Evolutionary conservation across 2,888 invertebrate genomes (phyloP), one percentile per base, ranked within the genome.

Genomic region (Thereva nobilitata): DNA sequence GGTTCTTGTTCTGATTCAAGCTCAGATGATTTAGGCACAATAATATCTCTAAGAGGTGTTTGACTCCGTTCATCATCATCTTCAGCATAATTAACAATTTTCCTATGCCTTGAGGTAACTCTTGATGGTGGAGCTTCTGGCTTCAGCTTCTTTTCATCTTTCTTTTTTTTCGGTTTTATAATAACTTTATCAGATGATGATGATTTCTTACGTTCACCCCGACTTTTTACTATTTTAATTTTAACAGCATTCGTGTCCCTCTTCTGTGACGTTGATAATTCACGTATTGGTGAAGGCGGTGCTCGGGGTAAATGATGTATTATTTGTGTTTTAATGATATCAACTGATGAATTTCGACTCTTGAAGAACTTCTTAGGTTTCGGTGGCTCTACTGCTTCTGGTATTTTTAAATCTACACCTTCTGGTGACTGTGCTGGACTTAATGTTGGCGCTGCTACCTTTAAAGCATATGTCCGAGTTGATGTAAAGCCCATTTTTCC

Each of bases 401-500:
- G 52, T 35, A 54, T 44, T n/a, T 34, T 42, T n/a, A 23, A 7
- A 38, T 67, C 64, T n/a, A 42, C 61, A 42, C 49, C 59, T 54
- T 71, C 74, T 7, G 75, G 73, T 69, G 75, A 73, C 38, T 44
- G 40, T 64, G 45, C 53, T 5, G 76, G 76, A 68, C 75, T 76
- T 42, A 71, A 49, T 2, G 68, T 41, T 1, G 77, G 75, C 54
- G 78, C 77, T 54, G 78, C 67, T 9, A 77, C 75, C 23, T 80
- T 76, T 52, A 79, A 71, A 3, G 79, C 75, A 66, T 80, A 79
- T 4, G 81, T 93, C 75, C 95, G 85, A 70, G 94, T 90, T 4
- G 94, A 94, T 35, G 95, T 95, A 81, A 94, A 95, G 71, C 94
- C 93, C 76, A 94, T 94, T 80, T 93, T 92, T 73, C 95, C 95